Conservation (phyloP, 2,797 vertebrate species). For the Macrochelys suwanniensis region DNA sequence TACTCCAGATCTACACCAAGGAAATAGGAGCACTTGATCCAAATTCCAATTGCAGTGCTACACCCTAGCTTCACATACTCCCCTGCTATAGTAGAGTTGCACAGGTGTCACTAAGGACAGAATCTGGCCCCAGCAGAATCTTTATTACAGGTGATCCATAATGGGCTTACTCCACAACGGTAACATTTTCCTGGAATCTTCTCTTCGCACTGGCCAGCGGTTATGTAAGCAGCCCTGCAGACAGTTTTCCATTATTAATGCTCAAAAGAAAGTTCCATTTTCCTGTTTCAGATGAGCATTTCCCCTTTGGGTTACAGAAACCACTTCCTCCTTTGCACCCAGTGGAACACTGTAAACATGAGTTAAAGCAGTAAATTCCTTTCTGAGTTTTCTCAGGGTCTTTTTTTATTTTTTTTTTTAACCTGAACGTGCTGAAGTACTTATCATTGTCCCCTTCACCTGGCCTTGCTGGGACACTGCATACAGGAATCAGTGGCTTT, state of each 20-base stretch:
- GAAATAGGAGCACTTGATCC: not conserved
- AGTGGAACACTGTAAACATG: constrained; percentile 81
- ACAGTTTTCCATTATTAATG: constrained; percentile 53
- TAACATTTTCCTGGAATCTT: not conserved
- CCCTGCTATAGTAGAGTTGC: not conserved
- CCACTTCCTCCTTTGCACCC: constrained; percentile 86
- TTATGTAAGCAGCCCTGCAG: not conserved
- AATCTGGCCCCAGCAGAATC: not conserved
- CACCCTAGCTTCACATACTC: not conserved
- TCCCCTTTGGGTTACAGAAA: constrained; percentile 88
- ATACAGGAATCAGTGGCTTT: not conserved
- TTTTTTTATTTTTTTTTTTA: not conserved
- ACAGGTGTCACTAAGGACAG: not conserved
- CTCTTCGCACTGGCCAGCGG: not conserved
- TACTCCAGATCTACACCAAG: not conserved
- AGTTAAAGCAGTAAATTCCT: constrained; percentile 36
- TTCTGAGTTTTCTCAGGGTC: not conserved
- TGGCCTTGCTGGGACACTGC: rapidly evolving
- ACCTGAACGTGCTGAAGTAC: not conserved
- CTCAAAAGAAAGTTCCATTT: constrained; percentile 83
- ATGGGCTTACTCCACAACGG: not conserved
- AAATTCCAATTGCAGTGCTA: not conserved
- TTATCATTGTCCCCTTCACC: rapidly evolving
- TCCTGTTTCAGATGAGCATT: constrained; percentile 93
- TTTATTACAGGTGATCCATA: not conserved